A percentile compares a stretch with the other conserved stretches of the same genome.
Evolutionary conservation across 2,113 vertebrate species (phyloP).

Genomic region (Paracanthobrama guichenoti): DNA sequence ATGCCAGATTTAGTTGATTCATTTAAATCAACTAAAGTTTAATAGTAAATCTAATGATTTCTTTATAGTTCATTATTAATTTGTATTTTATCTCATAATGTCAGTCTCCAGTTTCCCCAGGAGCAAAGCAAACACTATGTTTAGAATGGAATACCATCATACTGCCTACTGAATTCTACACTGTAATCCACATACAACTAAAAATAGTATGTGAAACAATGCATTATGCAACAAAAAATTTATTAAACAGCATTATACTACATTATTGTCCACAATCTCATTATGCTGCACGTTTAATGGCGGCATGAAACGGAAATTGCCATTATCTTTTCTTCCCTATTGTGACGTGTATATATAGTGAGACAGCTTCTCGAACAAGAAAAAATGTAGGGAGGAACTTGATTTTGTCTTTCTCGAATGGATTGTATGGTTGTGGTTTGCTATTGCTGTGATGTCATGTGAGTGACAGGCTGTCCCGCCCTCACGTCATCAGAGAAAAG

Average conservation of each 20-base stretch:
- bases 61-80: background rate
- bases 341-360: no score
- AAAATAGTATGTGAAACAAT: background rate
- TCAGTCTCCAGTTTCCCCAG: background rate
- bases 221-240: background rate
- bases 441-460: no score
- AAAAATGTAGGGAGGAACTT: no score
- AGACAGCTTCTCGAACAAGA: no score
- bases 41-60: background rate
- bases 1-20: background rate
- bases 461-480: no score
- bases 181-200: background rate
- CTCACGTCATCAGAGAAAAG: no score
- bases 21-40: no score
- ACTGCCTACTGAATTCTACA: no score
- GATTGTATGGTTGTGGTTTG: no score
- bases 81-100: background rate
- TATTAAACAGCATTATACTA: background rate
- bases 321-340: no score
- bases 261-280: background rate
- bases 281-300: constrained; percentile 1
- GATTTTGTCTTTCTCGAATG: no score
- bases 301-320: no score
- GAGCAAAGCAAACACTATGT: background rate
- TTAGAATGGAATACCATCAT: background rate